Percentiles rank a stretch among this genome's conserved stretches.
phyloP scores from a whole-genome alignment of 64 coral and sea anemone genomes.

The Pachyseris speciosa region DNA sequence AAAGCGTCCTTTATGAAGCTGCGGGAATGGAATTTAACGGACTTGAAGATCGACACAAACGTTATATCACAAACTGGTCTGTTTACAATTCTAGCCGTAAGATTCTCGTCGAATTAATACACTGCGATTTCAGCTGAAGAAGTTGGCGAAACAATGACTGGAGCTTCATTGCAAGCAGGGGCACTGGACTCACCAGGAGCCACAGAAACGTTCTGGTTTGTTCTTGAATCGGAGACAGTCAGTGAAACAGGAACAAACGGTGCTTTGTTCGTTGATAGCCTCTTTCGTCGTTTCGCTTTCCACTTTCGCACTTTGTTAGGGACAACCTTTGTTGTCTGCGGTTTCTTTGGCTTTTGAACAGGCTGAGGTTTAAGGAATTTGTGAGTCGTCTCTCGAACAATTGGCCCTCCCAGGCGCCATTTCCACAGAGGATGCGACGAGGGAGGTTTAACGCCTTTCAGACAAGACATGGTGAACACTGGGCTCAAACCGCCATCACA shows the following conservation, averaged over 20 bases:
- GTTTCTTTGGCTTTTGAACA: not conserved
- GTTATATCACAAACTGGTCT: too few relatives aligned
- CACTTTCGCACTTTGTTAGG: not conserved
- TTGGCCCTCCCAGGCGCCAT: constrained; percentile 51
- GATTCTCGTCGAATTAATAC: not conserved
- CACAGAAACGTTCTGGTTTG: not conserved
- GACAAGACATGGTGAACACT: constrained; percentile 17
- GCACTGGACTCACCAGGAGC: not conserved
- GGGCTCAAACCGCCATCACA: constrained; percentile 36
- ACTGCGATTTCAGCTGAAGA: not conserved
- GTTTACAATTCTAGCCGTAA: too few relatives aligned
- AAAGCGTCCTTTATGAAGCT: too few relatives aligned
- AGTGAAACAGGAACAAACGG: not conserved
- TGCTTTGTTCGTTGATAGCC: not conserved
- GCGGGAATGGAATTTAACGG: too few relatives aligned
- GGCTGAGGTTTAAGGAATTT: not conserved
- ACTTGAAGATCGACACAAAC: too few relatives aligned
- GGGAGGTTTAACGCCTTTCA: not conserved
- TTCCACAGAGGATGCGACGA: constrained; percentile 42
- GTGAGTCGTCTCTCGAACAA: not conserved
- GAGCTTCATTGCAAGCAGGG: not conserved
- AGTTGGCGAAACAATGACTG: not conserved
- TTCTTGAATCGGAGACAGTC: not conserved
- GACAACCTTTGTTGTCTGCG: not conserved
- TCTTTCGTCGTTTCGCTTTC: not conserved